Evolutionary conservation across 2,888 invertebrate genomes (phyloP), one percentile per base, ranked within the genome.

Genomic region (Dilophus febrilis): DNA sequence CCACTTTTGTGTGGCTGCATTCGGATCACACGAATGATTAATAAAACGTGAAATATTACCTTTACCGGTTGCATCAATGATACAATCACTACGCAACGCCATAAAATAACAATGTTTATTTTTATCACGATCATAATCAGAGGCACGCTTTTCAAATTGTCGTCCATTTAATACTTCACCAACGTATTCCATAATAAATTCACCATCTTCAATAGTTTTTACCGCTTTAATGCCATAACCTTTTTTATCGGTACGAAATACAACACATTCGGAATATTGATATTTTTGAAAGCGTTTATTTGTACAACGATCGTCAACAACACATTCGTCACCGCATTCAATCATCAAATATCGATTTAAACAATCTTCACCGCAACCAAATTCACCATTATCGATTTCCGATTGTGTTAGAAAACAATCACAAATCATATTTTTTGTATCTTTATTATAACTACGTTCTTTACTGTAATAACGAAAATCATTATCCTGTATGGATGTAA

Each of bases 11-110:
- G 97, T 97, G 64, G 92, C 92, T 4, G 94, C 87, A 60, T 98
- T 98, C 0, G 98, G 98, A 51, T 95, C 92, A 58, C 98, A 99
- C 35, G 94, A 94, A 59, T 99, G 98, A 63, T 99, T 99, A 50
- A 98, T 94, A 56, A 97, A 99, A 31, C 98, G 70, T 0, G 97
- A 95, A 43, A 88, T 78, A 58, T 95, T 98, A 27, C 98, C 98
- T 61, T 86, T 91, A 50, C 74, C 65, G 0, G 97, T 97, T 2
- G 98, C 98, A 65, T 99, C 98, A 44, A 99, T 97, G 41, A 90
- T 79, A 44, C 85, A 79, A 61, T 94, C 91, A 2, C 86, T 82
- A 55, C 90, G 81, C 35, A 97, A 65, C 0, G 94, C 85, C 95
- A 98, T 97, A 59, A 97, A 95, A 62, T 97, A 98, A 59, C 91